These are phyloP conservation scores for Biston betularia DNA, from an alignment of 2,888 invertebrate species.

Conservation along the genomic window DNA sequence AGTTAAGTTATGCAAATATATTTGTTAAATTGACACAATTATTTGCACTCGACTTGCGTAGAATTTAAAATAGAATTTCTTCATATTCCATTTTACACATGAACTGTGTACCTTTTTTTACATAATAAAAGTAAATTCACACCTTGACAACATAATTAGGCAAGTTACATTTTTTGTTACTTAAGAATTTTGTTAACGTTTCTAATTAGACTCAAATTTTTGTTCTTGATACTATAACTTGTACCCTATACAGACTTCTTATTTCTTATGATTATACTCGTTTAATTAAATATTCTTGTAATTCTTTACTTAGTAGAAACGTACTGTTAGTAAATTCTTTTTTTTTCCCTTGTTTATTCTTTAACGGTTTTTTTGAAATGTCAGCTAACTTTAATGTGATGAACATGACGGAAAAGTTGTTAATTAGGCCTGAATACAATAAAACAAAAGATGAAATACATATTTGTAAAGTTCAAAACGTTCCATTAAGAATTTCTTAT, in stretches of 20 bases:
- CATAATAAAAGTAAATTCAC: conserved; percentile 28
- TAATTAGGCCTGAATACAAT: conserved; percentile 12
- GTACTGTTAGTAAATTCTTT: neutral
- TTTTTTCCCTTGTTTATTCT: neutral
- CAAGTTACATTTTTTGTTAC: neutral
- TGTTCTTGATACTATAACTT: neutral
- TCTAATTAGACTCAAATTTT: conserved; percentile 8
- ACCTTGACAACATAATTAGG: conserved; percentile 24
- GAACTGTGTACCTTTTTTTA: conserved; percentile 6
- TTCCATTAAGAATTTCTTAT: neutral
- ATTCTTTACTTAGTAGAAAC: conserved; percentile 4
- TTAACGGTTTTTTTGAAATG: conserved; percentile 10
- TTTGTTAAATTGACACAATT: conserved; percentile 53
- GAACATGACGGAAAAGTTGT: conserved; percentile 23
- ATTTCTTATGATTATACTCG: conserved; percentile 1
- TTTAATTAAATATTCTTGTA: conserved; percentile 11
- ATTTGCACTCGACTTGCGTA: conserved; percentile 49
- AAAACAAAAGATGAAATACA: conserved; percentile 3
- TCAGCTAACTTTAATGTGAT: conserved; percentile 6
- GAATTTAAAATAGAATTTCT: conserved; percentile 31
- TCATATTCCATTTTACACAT: conserved; percentile 27
- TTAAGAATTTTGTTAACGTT: neutral
- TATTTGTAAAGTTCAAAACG: neutral
- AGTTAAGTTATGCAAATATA: conserved; percentile 56
- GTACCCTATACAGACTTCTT: conserved; percentile 5